These are phyloP conservation scores for Cartodere bifasciata DNA, from an alignment of 2,888 invertebrate genomes.

Conservation along the genomic window DNA sequence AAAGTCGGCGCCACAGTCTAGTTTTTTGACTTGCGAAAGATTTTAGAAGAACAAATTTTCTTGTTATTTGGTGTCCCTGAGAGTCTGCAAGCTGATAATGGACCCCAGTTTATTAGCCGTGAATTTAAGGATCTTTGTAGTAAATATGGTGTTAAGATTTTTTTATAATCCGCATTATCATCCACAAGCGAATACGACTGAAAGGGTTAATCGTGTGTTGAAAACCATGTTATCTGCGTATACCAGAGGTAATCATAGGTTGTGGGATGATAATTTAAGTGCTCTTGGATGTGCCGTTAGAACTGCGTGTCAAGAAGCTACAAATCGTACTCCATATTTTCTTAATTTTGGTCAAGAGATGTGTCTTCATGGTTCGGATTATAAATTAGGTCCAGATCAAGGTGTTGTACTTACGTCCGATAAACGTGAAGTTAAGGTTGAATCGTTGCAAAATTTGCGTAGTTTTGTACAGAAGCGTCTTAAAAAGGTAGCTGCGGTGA, in stretches of 20 bases:
- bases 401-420: no score
- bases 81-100: no score
- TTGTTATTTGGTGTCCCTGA: no score
- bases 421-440: no score
- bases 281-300: constrained; percentile 15
- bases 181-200: constrained; percentile 23
- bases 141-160: constrained; percentile 11
- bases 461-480: no score
- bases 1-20: no score
- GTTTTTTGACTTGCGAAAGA: no score
- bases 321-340: constrained; percentile 13
- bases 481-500: background rate
- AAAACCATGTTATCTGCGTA: constrained; percentile 22
- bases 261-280: constrained; percentile 14
- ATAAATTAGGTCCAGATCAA: no score
- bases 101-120: no score
- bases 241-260: constrained; percentile 17
- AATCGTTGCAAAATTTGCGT: no score
- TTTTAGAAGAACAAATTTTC: no score
- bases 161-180: constrained; percentile 19
- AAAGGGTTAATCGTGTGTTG: constrained; percentile 21
- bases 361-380: constrained; percentile 6
- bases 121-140: constrained; percentile 10
- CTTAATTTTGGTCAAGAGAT: constrained; percentile 15
- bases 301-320: constrained; percentile 15